Evolutionary conservation across 2,113 vertebrate species (phyloP), one percentile per base, ranked within the genome.

Genomic region (Penelope pileata): DNA sequence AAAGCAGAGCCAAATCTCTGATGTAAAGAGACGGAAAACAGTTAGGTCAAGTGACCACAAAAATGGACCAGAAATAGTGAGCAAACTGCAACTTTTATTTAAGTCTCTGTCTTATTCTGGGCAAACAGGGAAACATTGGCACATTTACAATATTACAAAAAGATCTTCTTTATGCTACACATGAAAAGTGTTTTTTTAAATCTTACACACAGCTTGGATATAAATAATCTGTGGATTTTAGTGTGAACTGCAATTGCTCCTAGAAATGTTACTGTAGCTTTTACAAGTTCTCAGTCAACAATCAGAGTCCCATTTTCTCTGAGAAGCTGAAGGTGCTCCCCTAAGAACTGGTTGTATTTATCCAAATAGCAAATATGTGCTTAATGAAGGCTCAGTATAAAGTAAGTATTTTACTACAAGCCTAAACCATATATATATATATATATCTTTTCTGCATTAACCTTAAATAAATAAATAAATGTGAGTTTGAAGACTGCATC

Each of bases 11-110:
- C 82, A 88, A 72, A 70, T 7, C 29, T 70, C 23, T 43, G 19
- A 78, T 23, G 40, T 43, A 67, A 53, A 66, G 51, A 67, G 45
- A 87, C 16, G 42, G 77, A 69, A 93, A 94, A 93, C 38, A 26
- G 40, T 72, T 83, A 59, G 64, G 67, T 78, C n/a, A 87, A 64
- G 30, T 66, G 30, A 89, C 89, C 80, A 85, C 83, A 91, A 89
- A 91, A 88, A 88, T 47, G 34, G 54, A 24, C 32, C 43, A 74
- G 24, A 83, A 93, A 86, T 56, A 87, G 67, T 23, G 40, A 78
- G 18, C 9, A 67, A 73, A 66, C 29, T 10, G 8, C 21, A 60
- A 27, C n/a, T 90, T 92, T 34, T 62, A 68, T 77, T 79, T 34
- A 68, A 68, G n/a, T 7, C 29, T 47, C 72, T 36, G 48, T 72